These are phyloP conservation scores for Henricia sp. DNA, from an alignment of 53 echinoderm and acorn worm genomes.

Conservation along the genomic window DNA sequence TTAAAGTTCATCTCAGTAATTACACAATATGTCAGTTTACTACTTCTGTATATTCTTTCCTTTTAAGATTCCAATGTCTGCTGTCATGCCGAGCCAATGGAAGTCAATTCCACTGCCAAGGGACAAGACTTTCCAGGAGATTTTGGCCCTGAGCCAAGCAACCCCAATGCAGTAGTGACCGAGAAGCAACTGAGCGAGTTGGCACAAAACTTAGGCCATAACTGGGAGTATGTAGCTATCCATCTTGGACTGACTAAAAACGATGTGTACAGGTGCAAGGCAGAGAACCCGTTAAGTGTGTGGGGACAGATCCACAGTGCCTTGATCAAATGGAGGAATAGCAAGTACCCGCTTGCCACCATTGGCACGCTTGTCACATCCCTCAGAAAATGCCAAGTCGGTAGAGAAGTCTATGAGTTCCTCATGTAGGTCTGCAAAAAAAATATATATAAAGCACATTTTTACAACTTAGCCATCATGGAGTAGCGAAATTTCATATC, in stretches of 20 bases:
- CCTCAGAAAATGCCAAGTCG: not conserved
- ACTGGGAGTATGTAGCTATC: conserved; percentile 15
- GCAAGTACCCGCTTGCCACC: conserved; percentile 3
- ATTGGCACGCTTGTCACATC: not conserved
- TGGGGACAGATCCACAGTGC: conserved; percentile 23
- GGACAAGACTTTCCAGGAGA: conserved; percentile 6
- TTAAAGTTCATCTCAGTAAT: too few relatives aligned
- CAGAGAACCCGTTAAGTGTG: conserved; percentile 31
- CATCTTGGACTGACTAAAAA: not conserved
- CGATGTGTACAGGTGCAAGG: conserved; percentile 18
- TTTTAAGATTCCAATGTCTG: not conserved
- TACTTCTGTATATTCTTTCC: not conserved
- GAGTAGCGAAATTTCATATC: too few relatives aligned
- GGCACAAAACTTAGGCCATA: not conserved
- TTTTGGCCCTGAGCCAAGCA: not conserved
- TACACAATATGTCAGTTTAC: too few relatives aligned
- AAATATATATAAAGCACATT: not conserved
- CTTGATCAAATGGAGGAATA: conserved; percentile 29
- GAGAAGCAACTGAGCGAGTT: conserved; percentile 14
- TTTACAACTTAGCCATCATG: too few relatives aligned
- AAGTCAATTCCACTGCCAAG: not conserved
- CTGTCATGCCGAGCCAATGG: not conserved
- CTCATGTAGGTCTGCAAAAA: not conserved
- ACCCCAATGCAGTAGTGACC: not conserved
- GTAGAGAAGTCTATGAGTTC: not conserved